Evolutionary conservation across 1,140 invertebrate genomes (phyloP).

Genomic region (honey bee (Apis mellifera)): Amel_HAv3.1 CM009940.2:8528001-8528500

Average conservation of each 20-base stretch:
- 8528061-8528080: background rate
- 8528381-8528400: background rate
- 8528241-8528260: slow-evolving; percentile 4
- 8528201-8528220: background rate
- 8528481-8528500: background rate
- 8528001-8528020: background rate
- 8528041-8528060: too few species aligned
- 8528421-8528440: background rate
- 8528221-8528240: slow-evolving; percentile 28
- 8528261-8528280: background rate
- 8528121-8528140: slow-evolving; percentile 10
- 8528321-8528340: background rate
- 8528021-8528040: background rate
- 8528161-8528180: background rate
- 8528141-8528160: background rate
- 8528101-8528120: background rate
- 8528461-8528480: background rate
- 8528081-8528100: background rate
- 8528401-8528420: slow-evolving; percentile 10
- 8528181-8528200: slow-evolving; percentile 1
- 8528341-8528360: background rate
- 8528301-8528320: slow-evolving; percentile 19
- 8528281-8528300: background rate
- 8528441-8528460: background rate
- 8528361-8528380: too few species aligned